A percentile compares a stretch with the other conserved stretches of the same genome.
Conservation (phyloP, 2,888 invertebrate genomes). For the Brachylomia viminalis region DNA sequence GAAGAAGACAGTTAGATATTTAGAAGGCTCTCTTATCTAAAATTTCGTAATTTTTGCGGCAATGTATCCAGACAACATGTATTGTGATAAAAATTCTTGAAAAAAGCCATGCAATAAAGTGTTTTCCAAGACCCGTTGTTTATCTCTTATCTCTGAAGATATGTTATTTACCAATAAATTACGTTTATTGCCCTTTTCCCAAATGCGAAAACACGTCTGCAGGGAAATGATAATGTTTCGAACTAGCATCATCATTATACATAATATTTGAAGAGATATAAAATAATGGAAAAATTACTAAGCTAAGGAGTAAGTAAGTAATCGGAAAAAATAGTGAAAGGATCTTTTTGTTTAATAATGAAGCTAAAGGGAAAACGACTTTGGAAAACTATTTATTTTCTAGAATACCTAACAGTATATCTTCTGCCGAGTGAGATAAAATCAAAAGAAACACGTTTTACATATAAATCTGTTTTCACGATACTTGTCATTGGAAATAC, state of each 20-base stretch:
- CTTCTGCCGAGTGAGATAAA: not conserved
- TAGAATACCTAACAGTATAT: not conserved
- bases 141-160: conserved; percentile 22
- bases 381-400: not conserved
- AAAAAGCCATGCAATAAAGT: not conserved
- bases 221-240: conserved; percentile 57
- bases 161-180: conserved; percentile 41
- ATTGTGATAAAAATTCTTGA: not conserved
- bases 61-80: not conserved
- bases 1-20: not conserved
- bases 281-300: not conserved
- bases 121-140: not conserved
- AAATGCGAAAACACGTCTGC: conserved; percentile 55
- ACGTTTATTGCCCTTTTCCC: conserved; percentile 59
- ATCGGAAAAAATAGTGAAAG: not conserved
- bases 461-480: not conserved
- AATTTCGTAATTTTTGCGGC: not conserved
- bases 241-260: conserved; percentile 21
- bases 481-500: not conserved
- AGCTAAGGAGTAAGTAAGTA: no score
- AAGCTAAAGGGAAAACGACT: not conserved
- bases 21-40: not conserved
- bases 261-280: not conserved
- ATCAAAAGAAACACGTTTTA: not conserved
- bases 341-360: not conserved